Evolutionary conservation across 2,888 invertebrate genomes (phyloP).

Genomic region (Aphidoletes aphidimyza): DNA sequence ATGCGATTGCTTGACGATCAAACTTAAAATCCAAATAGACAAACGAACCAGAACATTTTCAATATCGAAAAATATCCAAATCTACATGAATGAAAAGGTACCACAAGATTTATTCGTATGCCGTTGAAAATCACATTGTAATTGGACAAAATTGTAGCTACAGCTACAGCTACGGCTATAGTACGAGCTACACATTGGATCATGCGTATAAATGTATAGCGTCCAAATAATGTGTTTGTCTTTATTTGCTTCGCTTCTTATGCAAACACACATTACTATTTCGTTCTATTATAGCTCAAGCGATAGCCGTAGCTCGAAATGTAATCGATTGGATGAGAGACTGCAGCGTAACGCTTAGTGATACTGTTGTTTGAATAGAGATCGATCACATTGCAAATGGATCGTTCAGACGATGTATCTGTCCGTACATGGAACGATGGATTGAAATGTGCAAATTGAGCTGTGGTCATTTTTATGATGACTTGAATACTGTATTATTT

Average conservation of each 20-base stretch:
- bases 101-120: conserved; percentile 6
- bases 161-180: not conserved
- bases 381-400: not conserved
- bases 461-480: conserved; percentile 11
- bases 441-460: not conserved
- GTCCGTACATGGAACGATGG: not conserved
- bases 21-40: not conserved
- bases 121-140: not conserved
- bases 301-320: no score
- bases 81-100: not conserved
- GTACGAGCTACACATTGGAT: no score
- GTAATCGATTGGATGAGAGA: no score
- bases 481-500: not conserved
- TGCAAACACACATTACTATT: no score
- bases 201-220: no score
- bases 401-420: no score
- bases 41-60: not conserved
- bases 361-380: not conserved
- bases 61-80: conserved; percentile 29
- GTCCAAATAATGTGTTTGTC: no score
- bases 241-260: no score
- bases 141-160: not conserved
- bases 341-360: no score
- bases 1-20: not conserved
- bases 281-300: no score